phyloP scores from a whole-genome alignment of 2,888 invertebrate genomes.

The Pemphredon lugubris region DNA sequence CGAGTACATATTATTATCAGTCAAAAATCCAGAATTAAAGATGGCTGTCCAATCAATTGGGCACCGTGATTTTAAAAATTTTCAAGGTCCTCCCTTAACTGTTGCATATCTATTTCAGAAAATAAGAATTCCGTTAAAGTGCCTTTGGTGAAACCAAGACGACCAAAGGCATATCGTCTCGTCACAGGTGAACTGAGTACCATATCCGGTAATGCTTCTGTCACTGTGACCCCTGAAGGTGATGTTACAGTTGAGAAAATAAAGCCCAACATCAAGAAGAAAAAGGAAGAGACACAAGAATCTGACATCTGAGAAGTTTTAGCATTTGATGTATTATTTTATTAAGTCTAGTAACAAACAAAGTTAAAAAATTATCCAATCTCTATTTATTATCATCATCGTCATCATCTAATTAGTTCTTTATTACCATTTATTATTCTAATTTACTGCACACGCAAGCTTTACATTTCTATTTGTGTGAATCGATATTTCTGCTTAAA shows the following conservation, averaged over 20 bases:
- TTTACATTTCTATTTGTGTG: too few species aligned
- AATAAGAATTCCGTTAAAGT: constrained; percentile 82
- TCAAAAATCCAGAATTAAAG: too few species aligned
- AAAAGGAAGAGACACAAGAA: not conserved
- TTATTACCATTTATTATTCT: too few species aligned
- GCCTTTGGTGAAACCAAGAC: constrained; percentile 82
- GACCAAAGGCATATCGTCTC: constrained; percentile 82
- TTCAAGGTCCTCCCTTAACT: too few species aligned
- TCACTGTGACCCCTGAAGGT: constrained; percentile 84
- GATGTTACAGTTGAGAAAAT: constrained; percentile 76
- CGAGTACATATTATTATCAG: too few species aligned
- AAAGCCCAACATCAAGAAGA: not conserved
- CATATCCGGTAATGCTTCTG: constrained; percentile 80
- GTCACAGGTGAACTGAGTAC: constrained; percentile 86
- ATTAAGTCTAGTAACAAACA: constrained; percentile 43
- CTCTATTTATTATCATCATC: constrained; percentile 12
- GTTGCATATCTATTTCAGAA: constrained; percentile 79
- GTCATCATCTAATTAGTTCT: constrained; percentile 10
- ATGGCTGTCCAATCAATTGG: too few species aligned
- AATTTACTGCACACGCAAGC: too few species aligned
- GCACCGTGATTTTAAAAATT: too few species aligned
- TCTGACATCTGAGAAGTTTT: constrained; percentile 5
- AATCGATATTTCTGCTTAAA: constrained; percentile 2
- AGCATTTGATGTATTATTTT: constrained; percentile 30
- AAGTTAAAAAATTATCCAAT: constrained; percentile 32